phyloP scores from a whole-genome alignment of 2,888 invertebrate genomes.

The Leucophenga montana region DNA sequence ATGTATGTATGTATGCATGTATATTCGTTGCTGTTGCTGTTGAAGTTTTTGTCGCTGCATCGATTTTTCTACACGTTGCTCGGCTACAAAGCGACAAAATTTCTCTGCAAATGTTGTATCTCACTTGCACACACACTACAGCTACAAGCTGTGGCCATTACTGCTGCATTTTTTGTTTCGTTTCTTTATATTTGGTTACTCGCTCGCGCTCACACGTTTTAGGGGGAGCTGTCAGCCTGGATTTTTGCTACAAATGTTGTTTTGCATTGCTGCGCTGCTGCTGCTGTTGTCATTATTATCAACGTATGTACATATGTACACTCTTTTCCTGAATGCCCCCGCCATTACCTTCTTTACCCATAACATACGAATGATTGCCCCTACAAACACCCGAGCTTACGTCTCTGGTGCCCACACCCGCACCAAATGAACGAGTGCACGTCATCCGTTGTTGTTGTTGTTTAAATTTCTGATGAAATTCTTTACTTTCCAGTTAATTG shows the following conservation, averaged over 20 bases:
- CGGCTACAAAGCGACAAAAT: conserved; percentile 47
- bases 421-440: conserved; percentile 42
- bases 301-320: too few species aligned
- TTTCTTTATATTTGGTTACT: background rate
- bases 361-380: too few species aligned
- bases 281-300: conserved; percentile 8
- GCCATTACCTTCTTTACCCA: too few species aligned
- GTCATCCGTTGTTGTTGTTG: conserved; percentile 53
- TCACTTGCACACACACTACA: conserved; percentile 35
- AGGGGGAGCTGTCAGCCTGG: conserved; percentile 64
- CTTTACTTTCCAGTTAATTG: conserved; percentile 66
- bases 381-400: too few species aligned
- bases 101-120: conserved; percentile 53
- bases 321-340: background rate
- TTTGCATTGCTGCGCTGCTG: conserved; percentile 35
- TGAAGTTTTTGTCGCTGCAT: conserved; percentile 50
- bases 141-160: conserved; percentile 40
- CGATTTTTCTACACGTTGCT: conserved; percentile 56
- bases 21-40: conserved; percentile 50
- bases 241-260: conserved; percentile 54
- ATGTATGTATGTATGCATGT: conserved; percentile 36
- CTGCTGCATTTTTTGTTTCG: conserved; percentile 46
- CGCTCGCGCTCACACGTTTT: conserved; percentile 19
- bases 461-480: conserved; percentile 68
- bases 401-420: too few species aligned